phyloP scores from a whole-genome alignment of 2,888 invertebrate genomes.

The Ichneumon xanthorius region DNA sequence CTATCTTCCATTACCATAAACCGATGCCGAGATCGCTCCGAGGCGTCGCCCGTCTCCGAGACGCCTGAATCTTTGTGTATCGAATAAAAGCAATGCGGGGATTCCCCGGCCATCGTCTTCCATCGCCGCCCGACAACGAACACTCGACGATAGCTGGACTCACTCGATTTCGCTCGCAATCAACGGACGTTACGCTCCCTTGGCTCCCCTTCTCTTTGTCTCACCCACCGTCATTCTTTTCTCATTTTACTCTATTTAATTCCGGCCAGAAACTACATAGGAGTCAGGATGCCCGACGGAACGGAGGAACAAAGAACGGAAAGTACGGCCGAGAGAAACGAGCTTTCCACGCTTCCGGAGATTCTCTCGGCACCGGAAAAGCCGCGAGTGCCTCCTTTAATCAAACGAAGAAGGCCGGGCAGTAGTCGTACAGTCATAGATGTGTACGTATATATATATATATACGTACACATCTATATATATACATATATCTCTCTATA shows the following conservation, averaged over 20 bases:
- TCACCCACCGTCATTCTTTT: neutral
- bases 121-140: too few relatives aligned
- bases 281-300: too few relatives aligned
- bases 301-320: slow-evolving; percentile 11
- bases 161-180: neutral
- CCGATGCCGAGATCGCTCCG: slow-evolving; percentile 52
- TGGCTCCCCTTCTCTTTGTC: too few relatives aligned
- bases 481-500: too few relatives aligned
- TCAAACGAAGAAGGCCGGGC: slow-evolving; percentile 39
- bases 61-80: neutral
- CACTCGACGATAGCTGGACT: too few relatives aligned
- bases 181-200: neutral
- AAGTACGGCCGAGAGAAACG: slow-evolving; percentile 38
- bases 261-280: neutral
- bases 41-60: slow-evolving; percentile 32
- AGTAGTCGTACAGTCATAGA: neutral
- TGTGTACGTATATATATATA: neutral
- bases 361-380: slow-evolving; percentile 32
- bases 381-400: slow-evolving; percentile 49
- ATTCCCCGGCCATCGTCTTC: too few relatives aligned
- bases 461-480: neutral
- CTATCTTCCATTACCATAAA: slow-evolving; percentile 55
- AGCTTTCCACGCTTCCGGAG: slow-evolving; percentile 26
- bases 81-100: slow-evolving; percentile 11
- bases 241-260: neutral